phyloP scores from a whole-genome alignment of 2,113 vertebrate species.

The Podarcis raffonei region DNA sequence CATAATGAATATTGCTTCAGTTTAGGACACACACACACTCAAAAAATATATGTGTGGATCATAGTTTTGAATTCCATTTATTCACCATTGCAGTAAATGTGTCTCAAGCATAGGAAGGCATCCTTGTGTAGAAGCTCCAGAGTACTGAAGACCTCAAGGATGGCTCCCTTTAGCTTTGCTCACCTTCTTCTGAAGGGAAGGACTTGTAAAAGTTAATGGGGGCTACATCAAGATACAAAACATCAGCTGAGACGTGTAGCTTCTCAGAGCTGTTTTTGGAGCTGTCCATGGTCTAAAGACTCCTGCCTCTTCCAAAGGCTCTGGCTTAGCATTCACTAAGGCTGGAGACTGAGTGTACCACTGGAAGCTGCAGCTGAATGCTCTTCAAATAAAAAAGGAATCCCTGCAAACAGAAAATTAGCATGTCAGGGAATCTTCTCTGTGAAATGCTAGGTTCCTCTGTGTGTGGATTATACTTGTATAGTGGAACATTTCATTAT shows the following conservation, averaged over 20 bases:
- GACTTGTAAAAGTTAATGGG: neutral
- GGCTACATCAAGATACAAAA: neutral
- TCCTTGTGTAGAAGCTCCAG: neutral
- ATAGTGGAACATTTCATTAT: neutral
- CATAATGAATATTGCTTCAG: neutral
- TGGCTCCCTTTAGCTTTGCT: neutral
- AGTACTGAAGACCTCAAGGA: neutral
- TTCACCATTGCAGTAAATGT: neutral
- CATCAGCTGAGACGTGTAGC: neutral
- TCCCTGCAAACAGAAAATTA: neutral
- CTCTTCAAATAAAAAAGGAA: neutral
- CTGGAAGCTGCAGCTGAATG: neutral
- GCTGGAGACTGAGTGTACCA: neutral
- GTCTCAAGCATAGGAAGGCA: too few relatives aligned
- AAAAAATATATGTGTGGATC: neutral
- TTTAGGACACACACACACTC: neutral
- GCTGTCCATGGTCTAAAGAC: neutral
- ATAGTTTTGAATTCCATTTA: neutral
- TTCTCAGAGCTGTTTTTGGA: neutral
- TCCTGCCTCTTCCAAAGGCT: neutral
- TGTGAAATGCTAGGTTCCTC: neutral
- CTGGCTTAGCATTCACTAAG: too few relatives aligned
- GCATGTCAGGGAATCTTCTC: neutral
- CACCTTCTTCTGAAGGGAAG: neutral
- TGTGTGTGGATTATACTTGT: neutral